Conservation (phyloP, 2,888 invertebrate genomes). For the Hedya salicella region DNA sequence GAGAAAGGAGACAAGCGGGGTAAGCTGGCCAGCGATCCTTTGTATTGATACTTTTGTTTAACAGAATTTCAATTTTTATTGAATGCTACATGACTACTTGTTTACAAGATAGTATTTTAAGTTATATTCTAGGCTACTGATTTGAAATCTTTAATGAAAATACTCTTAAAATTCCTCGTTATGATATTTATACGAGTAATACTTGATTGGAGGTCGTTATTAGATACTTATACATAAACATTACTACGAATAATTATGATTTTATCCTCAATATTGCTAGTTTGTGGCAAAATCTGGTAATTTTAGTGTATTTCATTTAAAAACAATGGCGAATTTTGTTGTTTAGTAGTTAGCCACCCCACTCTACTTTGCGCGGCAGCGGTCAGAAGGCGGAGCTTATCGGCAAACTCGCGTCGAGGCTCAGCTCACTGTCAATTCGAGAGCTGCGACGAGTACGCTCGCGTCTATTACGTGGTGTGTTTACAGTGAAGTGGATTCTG, state of each 20-base stretch:
- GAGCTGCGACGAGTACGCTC: conserved; percentile 83
- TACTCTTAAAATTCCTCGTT: not conserved
- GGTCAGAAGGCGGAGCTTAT: conserved; percentile 85
- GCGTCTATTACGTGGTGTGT: conserved; percentile 83
- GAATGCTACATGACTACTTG: not conserved
- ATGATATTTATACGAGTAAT: not conserved
- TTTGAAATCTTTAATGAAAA: not conserved
- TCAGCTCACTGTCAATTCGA: conserved; percentile 83
- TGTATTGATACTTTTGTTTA: conserved; percentile 51
- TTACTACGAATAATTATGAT: not conserved
- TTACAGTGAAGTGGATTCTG: conserved; percentile 82
- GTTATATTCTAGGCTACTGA: not conserved
- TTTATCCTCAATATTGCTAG: not conserved
- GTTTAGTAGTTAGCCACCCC: conserved; percentile 62
- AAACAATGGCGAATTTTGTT: conserved; percentile 31
- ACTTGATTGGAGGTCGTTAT: not conserved
- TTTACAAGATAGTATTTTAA: not conserved
- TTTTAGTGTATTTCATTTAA: conserved; percentile 30
- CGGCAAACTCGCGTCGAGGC: conserved; percentile 85
- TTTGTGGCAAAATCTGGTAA: not conserved
- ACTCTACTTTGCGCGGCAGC: conserved; percentile 85
- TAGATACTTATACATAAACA: not conserved
- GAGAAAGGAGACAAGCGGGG: conserved; percentile 62
- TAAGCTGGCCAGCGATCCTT: conserved; percentile 78
- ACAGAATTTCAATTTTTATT: not conserved